Conservation (phyloP, 2,113 vertebrate genomes). For the Vimba vimba region DNA sequence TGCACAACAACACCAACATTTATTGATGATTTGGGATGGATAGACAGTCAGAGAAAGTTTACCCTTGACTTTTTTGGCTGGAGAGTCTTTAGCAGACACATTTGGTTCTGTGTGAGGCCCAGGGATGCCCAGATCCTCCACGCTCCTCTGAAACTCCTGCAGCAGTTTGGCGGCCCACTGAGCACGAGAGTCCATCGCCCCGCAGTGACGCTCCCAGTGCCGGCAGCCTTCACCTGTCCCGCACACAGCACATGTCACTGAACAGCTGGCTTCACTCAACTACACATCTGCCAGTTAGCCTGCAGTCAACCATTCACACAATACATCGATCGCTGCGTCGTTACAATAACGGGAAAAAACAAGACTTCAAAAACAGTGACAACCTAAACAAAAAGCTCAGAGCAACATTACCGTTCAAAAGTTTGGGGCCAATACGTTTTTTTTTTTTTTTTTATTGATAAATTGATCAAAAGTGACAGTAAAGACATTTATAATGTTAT, state of each 20-base stretch:
- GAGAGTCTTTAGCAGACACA: slow-evolving; percentile 64
- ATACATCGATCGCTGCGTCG: background rate
- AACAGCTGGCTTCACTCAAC: background rate
- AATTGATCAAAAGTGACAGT: background rate
- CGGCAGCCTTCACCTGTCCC: slow-evolving; percentile 82
- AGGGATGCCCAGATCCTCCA: slow-evolving; percentile 73
- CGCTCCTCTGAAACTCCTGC: slow-evolving; percentile 84
- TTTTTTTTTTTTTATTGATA: too few relatives aligned
- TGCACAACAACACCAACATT: background rate
- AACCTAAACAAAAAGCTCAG: background rate
- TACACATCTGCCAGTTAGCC: background rate
- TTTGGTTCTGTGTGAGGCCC: slow-evolving; percentile 60
- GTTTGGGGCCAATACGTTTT: too few relatives aligned
- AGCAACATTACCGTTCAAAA: background rate
- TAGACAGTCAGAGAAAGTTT: background rate
- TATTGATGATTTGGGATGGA: background rate
- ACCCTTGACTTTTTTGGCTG: slow-evolving; percentile 72
- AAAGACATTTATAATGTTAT: background rate
- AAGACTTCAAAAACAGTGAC: background rate
- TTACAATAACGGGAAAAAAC: too few relatives aligned
- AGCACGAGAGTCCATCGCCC: slow-evolving; percentile 89
- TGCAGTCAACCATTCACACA: background rate
- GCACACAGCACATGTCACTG: background rate
- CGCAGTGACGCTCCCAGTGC: slow-evolving; percentile 92
- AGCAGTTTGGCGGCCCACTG: slow-evolving; percentile 89